Base-by-base conservation (phyloP, 1,140 invertebrate species). In the Medauroidea extradentata region DNA sequence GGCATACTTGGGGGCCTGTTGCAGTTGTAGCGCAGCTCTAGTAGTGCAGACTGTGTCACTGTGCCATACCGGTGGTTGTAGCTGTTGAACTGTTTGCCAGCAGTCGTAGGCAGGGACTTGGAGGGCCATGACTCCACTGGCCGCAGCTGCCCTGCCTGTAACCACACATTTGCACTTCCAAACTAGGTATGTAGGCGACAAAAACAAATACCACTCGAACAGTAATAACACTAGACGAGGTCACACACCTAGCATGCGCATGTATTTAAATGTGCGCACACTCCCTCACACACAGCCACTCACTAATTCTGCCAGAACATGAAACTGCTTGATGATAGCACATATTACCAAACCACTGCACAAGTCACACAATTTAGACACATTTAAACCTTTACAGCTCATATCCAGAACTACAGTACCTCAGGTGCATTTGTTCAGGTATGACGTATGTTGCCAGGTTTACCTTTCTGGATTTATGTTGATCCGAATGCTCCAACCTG, bases 11-110 rank as follows among this genome's bases (percentile, higher is more conserved):
- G n/a, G 29, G 29, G 29, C 29, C 11, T 7, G 29, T 34, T 34
- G 29, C 29, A 34, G 29, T 11, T 34, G 29, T 34, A 34, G 29
- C 49, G 25, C 2, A 51, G 18, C 49, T 51, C 49, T 19, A 51
- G 49, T 11, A 51, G 49, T 25, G 49, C 49, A 51, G 49, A 51
- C 9, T 25, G 25, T n/a, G 49, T 51, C 14, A 51, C 49, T 11
- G 38, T 51, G 19, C 49, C 49, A 8, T 51, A 19, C 27, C 25
- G 27, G 0, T 51, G 49, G 24, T 29, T 34, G 49, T 29, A 51
- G 24, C 49, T 51, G 49, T 51, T 51, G 13, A 51, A 51, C 18
- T 51, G 49, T 34, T 51, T 9, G 38, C 27, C 18, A 34, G 25
- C n/a, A 14, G 7, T 16, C 16, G n/a, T 13, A 16, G 14, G 18